Percentiles rank a stretch among this genome's conserved stretches.
phyloP scores from a whole-genome alignment of 2,113 vertebrate genomes.

The Leuciscus idus region DNA sequence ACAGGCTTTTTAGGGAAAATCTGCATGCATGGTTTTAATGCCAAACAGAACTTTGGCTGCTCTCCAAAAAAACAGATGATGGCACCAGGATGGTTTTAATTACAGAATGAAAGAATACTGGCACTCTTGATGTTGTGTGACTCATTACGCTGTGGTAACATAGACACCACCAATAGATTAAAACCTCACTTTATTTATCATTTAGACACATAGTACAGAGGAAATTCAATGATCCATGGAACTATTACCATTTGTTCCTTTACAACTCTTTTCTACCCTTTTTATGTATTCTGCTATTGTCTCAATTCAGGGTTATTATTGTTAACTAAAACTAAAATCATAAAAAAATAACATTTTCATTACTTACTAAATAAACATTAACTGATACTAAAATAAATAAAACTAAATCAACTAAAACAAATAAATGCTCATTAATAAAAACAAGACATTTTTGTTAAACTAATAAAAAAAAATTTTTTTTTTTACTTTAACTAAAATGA shows the following conservation, averaged over 20 bases:
- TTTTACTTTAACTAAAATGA: background rate
- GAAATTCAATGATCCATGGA: slow-evolving; percentile 1
- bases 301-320: no score
- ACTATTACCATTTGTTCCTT: no score
- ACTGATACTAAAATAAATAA: background rate
- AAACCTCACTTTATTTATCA: background rate
- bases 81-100: background rate
- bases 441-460: background rate
- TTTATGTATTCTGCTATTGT: no score
- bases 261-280: no score
- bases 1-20: slow-evolving; percentile 8
- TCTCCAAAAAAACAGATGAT: slow-evolving; percentile 18
- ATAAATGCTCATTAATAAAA: background rate
- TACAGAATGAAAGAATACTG: background rate
- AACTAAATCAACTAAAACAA: background rate
- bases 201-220: background rate
- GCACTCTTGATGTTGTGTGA: background rate
- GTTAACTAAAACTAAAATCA: no score
- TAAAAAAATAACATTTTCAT: no score
- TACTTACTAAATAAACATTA: background rate
- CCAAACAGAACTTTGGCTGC: slow-evolving; percentile 10
- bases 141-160: background rate
- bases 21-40: background rate
- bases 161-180: background rate
- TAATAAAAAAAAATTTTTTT: no score